A percentile compares a stretch with the other conserved stretches of the same genome.
Evolutionary conservation across 2,888 invertebrate species (phyloP).

Genomic region (Hemicrepidius hirtus): DNA sequence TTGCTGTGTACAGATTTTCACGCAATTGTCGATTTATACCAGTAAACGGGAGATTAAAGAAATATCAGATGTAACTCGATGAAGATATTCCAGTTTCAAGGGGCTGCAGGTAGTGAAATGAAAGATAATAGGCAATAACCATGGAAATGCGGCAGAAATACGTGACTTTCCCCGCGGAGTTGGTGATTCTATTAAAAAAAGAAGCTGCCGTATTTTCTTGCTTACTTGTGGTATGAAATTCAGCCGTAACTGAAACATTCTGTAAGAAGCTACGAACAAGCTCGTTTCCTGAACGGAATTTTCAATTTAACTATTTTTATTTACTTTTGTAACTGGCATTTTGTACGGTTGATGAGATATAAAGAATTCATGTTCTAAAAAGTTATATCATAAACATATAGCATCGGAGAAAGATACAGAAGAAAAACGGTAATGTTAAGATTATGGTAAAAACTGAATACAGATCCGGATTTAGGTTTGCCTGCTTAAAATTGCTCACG

Average conservation of each 20-base stretch:
- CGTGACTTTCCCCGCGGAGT: conserved; percentile 58
- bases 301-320: conserved; percentile 18
- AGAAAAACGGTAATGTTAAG: too few species aligned
- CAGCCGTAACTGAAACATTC: conserved; percentile 33
- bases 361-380: conserved; percentile 10
- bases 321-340: conserved; percentile 21
- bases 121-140: conserved; percentile 66
- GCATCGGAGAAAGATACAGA: too few species aligned
- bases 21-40: conserved; percentile 37
- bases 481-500: too few species aligned
- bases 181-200: conserved; percentile 53
- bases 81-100: conserved; percentile 61
- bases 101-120: conserved; percentile 62
- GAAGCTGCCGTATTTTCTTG: conserved; percentile 43
- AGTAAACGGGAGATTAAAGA: conserved; percentile 43
- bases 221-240: conserved; percentile 49
- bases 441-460: too few species aligned
- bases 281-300: conserved; percentile 30
- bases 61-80: conserved; percentile 57
- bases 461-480: too few species aligned
- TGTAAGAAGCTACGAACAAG: conserved; percentile 21
- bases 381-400: not conserved
- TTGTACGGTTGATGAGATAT: not conserved
- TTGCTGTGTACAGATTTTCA: conserved; percentile 17
- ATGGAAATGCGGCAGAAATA: conserved; percentile 64